Evolutionary conservation across 1,140 invertebrate genomes (phyloP).

Genomic region (Cydia pomonella): DNA sequence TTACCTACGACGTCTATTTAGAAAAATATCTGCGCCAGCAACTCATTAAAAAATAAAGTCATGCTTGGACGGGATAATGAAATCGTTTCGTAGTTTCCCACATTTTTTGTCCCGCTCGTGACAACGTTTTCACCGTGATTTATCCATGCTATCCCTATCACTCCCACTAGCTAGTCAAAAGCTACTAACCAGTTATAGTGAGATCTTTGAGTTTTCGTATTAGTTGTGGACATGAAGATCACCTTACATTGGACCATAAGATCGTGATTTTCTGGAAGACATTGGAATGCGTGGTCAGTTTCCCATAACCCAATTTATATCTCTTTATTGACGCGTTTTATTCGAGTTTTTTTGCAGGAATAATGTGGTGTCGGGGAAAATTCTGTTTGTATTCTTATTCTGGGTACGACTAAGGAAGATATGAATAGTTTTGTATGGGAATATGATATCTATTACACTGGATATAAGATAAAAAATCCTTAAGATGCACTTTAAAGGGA

Average conservation of each 20-base stretch:
- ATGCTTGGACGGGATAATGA: conserved; percentile 71
- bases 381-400: conserved; percentile 11
- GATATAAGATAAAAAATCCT: too few species aligned
- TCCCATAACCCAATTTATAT: conserved; percentile 75
- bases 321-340: conserved; percentile 50
- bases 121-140: conserved; percentile 73
- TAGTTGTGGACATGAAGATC: background rate
- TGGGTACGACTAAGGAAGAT: background rate
- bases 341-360: conserved; percentile 37
- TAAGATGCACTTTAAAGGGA: too few species aligned
- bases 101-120: conserved; percentile 70
- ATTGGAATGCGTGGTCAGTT: conserved; percentile 41
- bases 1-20: background rate
- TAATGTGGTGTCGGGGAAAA: conserved; percentile 16
- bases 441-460: too few species aligned
- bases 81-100: conserved; percentile 61
- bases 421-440: background rate
- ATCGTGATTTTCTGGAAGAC: background rate
- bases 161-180: background rate
- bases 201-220: background rate
- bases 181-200: background rate
- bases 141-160: conserved; percentile 49
- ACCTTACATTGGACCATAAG: background rate
- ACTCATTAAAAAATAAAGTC: conserved; percentile 53
- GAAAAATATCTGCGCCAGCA: background rate